A percentile compares a stretch with the other conserved stretches of the same genome.
Evolutionary conservation across 2,797 vertebrate genomes (phyloP).

Genomic region (Podarcis lilfordi): DNA sequence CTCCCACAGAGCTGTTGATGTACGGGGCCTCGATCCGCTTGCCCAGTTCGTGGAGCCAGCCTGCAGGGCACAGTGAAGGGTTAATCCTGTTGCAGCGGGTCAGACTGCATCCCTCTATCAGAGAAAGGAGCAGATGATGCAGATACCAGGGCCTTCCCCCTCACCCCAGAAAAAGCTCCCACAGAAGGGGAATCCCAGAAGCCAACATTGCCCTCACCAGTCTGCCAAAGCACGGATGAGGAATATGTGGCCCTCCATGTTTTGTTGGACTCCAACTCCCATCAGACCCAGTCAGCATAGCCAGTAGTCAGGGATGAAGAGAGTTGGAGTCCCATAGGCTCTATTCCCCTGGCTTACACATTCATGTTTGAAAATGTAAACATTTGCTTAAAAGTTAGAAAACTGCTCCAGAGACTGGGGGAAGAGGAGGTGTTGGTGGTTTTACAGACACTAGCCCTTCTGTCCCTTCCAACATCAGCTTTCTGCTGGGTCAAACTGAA

Average conservation of each 20-base stretch:
- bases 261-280: neutral
- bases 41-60: conserved; percentile 94
- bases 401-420: neutral
- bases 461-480: neutral
- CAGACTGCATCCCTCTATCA: neutral
- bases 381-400: neutral
- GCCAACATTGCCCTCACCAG: too few species aligned
- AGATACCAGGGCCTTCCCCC: too few species aligned
- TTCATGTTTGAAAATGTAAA: neutral
- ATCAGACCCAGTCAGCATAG: neutral
- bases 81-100: conserved; percentile 5
- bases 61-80: conserved; percentile 71
- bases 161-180: neutral
- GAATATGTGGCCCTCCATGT: neutral
- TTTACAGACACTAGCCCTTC: neutral
- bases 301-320: neutral
- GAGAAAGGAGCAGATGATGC: neutral
- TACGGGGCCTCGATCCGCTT: conserved; percentile 93
- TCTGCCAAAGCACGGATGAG: neutral
- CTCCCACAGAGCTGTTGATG: conserved; percentile 86
- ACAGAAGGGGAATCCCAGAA: neutral
- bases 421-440: too few species aligned
- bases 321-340: neutral
- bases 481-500: neutral
- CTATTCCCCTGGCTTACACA: neutral